Conservation (phyloP, 2,888 invertebrate species). For the Parnassius smintheus region DNA sequence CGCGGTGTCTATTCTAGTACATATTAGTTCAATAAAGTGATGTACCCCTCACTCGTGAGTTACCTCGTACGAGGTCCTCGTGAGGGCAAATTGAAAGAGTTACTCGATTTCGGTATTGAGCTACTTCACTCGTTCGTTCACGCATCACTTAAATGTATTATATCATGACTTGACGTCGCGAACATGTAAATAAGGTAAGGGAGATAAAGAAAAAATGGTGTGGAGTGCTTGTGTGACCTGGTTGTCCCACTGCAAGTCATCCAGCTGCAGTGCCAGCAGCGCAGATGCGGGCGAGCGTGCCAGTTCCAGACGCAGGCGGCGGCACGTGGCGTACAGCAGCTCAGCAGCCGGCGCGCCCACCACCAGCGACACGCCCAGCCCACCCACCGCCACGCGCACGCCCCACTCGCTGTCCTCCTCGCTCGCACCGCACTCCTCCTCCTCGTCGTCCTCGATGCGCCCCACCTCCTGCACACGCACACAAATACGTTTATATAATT, state of each 20-base stretch:
- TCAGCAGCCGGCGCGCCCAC: constrained; percentile 89
- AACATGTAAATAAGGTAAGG: too few relatives aligned
- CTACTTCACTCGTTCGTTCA: too few relatives aligned
- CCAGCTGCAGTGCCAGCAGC: constrained; percentile 86
- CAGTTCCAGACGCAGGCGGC: constrained; percentile 83
- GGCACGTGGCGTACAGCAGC: constrained; percentile 87
- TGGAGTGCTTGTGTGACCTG: constrained; percentile 66
- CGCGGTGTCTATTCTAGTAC: too few relatives aligned
- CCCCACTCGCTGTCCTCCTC: constrained; percentile 77
- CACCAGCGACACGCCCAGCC: constrained; percentile 89
- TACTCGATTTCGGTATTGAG: too few relatives aligned
- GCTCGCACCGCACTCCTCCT: constrained; percentile 31
- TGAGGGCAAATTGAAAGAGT: too few relatives aligned
- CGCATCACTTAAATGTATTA: too few relatives aligned
- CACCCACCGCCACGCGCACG: constrained; percentile 82
- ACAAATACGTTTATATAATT: too few relatives aligned
- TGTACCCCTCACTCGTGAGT: too few relatives aligned
- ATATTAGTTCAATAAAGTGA: too few relatives aligned
- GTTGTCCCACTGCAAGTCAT: constrained; percentile 93
- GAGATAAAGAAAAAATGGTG: too few relatives aligned
- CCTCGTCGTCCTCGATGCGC: constrained; percentile 53
- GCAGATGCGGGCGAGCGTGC: constrained; percentile 75
- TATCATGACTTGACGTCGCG: too few relatives aligned
- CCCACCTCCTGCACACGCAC: constrained; percentile 45
- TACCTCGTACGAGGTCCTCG: too few relatives aligned